Evolutionary conservation across 2,113 vertebrate genomes (phyloP).

Genomic region (Condylura cristata): DNA sequence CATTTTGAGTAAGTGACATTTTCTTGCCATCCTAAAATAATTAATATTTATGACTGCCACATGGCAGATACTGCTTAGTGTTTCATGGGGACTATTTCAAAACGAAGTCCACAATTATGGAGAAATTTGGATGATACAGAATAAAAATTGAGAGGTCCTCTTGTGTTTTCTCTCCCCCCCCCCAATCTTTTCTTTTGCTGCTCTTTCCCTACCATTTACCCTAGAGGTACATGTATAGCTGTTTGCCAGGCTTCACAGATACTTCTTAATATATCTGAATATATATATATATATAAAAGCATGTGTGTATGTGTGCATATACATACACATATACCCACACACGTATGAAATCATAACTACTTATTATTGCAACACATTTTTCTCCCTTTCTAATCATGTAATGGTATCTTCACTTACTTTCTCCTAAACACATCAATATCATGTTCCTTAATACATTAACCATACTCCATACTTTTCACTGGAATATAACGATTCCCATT

Average conservation of each 20-base stretch:
- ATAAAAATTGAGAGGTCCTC: background rate
- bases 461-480: background rate
- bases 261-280: background rate
- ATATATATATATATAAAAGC: no score
- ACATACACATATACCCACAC: background rate
- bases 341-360: background rate
- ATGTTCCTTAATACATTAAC: background rate
- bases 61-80: background rate
- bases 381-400: background rate
- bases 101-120: background rate
- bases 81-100: background rate
- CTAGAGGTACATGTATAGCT: accelerated
- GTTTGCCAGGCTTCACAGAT: background rate
- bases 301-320: no score
- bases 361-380: background rate
- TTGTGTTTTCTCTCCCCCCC: background rate
- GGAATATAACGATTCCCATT: background rate
- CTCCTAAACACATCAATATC: background rate
- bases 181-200: background rate
- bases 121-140: background rate
- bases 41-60: background rate
- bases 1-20: background rate
- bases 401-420: background rate
- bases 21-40: background rate
- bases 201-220: background rate